phyloP scores from a whole-genome alignment of 2,888 invertebrate genomes.

The Hypercompe scribonia region DNA sequence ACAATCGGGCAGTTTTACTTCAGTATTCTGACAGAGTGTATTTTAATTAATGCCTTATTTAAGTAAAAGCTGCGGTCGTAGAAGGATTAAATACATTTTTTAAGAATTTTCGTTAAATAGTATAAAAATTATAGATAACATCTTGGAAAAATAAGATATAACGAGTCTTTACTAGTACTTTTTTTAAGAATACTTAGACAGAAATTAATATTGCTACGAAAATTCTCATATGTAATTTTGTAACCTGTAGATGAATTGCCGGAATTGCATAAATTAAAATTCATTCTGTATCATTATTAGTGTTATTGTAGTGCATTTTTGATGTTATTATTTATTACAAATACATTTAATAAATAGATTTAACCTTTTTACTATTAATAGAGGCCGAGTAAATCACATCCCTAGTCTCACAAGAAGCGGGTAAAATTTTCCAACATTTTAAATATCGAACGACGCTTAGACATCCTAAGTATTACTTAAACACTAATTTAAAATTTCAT shows the following conservation, averaged over 20 bases:
- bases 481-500: conserved; percentile 64
- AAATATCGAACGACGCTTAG: conserved; percentile 56
- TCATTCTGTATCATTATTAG: neutral
- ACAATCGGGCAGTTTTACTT: neutral
- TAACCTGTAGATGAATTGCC: neutral
- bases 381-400: conserved; percentile 43
- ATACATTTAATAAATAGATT: neutral
- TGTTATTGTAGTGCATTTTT: neutral
- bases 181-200: too few species aligned
- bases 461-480: conserved; percentile 70
- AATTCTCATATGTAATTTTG: too few species aligned
- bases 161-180: too few species aligned
- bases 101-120: neutral
- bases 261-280: neutral
- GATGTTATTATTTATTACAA: neutral
- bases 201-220: too few species aligned
- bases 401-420: conserved; percentile 59
- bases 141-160: neutral
- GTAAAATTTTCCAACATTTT: conserved; percentile 56
- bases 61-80: neutral
- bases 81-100: neutral
- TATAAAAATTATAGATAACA: neutral
- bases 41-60: neutral
- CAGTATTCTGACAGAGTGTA: conserved; percentile 1
- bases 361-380: conserved; percentile 1